Percentiles rank a stretch among this genome's conserved stretches.
These are phyloP conservation scores for Machimus atricapillus DNA, from an alignment of 2,888 invertebrate genomes.

Conservation along the genomic window DNA sequence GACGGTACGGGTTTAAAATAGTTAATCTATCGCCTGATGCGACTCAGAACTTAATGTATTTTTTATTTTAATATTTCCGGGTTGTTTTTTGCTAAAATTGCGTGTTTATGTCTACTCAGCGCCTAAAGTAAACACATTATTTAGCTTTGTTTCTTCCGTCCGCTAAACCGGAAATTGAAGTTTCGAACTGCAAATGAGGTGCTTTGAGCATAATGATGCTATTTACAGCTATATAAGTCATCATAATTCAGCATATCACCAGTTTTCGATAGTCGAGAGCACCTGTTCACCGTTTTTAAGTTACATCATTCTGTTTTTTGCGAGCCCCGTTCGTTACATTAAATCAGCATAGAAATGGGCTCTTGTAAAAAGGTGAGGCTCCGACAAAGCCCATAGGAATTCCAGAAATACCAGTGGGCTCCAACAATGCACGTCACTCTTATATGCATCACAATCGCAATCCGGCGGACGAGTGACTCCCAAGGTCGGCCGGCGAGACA, in stretches of 20 bases:
- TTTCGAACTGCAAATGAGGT: background rate
- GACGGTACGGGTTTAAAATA: background rate
- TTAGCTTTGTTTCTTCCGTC: background rate
- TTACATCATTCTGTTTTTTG: background rate
- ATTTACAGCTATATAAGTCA: background rate
- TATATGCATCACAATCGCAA: slow-evolving; percentile 30
- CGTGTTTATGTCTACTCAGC: background rate
- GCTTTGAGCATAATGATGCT: background rate
- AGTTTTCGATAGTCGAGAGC: background rate
- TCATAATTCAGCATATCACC: background rate
- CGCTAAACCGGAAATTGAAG: background rate
- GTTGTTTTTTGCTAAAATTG: background rate
- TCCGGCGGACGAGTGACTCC: background rate
- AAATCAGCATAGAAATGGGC: background rate
- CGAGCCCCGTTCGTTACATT: background rate
- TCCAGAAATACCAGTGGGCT: background rate
- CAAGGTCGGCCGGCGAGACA: background rate
- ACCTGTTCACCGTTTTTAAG: background rate
- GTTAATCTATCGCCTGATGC: background rate
- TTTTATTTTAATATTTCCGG: background rate
- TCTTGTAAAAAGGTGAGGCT: background rate
- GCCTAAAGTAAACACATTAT: background rate
- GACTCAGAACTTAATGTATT: background rate
- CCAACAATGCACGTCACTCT: background rate
- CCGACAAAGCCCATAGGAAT: background rate